Conservation (phyloP, 2,888 invertebrate genomes). For the Conops quadrifasciatus region DNA sequence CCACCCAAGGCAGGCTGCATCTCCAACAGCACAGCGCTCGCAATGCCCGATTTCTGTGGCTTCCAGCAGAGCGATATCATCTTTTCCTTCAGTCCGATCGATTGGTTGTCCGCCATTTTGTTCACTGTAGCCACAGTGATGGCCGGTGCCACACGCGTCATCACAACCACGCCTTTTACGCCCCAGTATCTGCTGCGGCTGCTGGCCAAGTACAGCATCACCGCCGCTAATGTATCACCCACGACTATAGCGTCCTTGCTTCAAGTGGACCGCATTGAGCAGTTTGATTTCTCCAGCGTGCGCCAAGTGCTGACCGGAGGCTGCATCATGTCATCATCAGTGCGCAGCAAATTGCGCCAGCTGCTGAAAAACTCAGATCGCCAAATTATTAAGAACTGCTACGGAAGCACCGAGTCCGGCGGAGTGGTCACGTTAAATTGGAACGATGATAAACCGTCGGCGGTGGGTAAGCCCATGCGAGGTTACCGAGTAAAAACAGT, state of each 20-base stretch:
- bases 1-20: constrained; percentile 53
- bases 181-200: constrained; percentile 49
- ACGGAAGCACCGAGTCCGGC: constrained; percentile 54
- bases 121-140: constrained; percentile 46
- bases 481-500: constrained; percentile 52
- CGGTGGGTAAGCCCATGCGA: constrained; percentile 49
- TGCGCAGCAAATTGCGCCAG: constrained; percentile 42
- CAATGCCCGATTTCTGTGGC: too few species aligned
- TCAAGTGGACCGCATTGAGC: not conserved
- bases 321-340: constrained; percentile 45
- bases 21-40: constrained; percentile 34
- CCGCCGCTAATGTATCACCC: constrained; percentile 48
- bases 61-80: not conserved
- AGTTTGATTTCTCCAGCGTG: constrained; percentile 45
- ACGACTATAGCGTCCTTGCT: not conserved
- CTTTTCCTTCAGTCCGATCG: constrained; percentile 16
- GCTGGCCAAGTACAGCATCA: constrained; percentile 51
- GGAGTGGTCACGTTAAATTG: constrained; percentile 45
- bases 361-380: constrained; percentile 32
- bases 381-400: constrained; percentile 46
- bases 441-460: constrained; percentile 44
- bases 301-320: constrained; percentile 50
- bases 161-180: constrained; percentile 45
- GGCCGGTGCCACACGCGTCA: constrained; percentile 49
- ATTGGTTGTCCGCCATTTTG: constrained; percentile 4